Evolutionary conservation across 2,888 invertebrate genomes (phyloP).

Genomic region (Gonocerus acuteangulatus): DNA sequence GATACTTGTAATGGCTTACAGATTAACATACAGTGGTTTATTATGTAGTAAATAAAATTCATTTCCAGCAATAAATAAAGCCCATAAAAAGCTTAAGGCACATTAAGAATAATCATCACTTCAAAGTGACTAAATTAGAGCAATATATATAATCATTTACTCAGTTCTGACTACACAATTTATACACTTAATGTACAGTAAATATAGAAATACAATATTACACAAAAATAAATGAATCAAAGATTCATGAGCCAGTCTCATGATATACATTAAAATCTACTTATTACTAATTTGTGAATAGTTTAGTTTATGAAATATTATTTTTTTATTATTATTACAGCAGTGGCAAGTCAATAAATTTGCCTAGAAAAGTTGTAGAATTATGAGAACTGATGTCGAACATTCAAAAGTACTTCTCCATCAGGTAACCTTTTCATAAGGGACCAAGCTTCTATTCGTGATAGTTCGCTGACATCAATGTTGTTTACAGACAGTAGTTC

Average conservation of each 20-base stretch:
- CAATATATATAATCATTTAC: no score
- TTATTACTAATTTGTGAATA: not conserved
- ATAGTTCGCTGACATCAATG: slow-evolving; percentile 68
- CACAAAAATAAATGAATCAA: slow-evolving; percentile 6
- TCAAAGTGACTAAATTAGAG: no score
- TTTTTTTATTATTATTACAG: not conserved
- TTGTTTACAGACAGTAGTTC: slow-evolving; percentile 79
- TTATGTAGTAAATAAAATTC: no score
- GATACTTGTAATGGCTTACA: no score
- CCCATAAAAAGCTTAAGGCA: no score
- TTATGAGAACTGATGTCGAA: slow-evolving; percentile 42
- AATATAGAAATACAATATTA: slow-evolving; percentile 12
- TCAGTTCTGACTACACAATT: not conserved
- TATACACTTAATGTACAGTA: slow-evolving; percentile 17
- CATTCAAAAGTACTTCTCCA: slow-evolving; percentile 64
- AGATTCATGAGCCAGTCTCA: slow-evolving; percentile 21
- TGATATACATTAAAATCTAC: slow-evolving; percentile 3
- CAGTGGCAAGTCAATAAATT: not conserved
- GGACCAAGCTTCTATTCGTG: slow-evolving; percentile 92
- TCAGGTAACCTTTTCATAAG: slow-evolving; percentile 82
- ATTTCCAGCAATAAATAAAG: no score
- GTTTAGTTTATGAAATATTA: not conserved
- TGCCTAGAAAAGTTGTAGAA: slow-evolving; percentile 2
- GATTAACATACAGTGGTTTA: no score
- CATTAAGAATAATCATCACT: no score